Evolutionary conservation across 2,797 vertebrate species (phyloP), one percentile per base, ranked within the genome.

Genomic region (Staurois parvus): DNA sequence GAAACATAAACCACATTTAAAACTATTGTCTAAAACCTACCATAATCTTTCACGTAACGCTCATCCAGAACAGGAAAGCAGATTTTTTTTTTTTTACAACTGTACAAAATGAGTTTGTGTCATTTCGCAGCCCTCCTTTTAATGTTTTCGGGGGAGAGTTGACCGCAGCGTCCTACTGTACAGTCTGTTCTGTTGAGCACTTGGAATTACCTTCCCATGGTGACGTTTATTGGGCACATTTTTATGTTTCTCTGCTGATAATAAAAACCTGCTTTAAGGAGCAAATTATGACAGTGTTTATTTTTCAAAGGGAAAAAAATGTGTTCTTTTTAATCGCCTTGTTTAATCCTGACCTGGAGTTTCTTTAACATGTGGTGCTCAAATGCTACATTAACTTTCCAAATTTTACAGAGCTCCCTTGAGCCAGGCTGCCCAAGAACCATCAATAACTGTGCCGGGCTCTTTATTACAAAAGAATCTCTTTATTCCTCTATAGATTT

Each of bases 351-450:
- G 69, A 72, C 79, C 79, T 73, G 84, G 29, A 72, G 72, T 48
- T 79, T 72, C 45, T 42, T 81, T 70, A 56, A 62, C 79, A 85
- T 81, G 84, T 76, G 78, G 84, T 62, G 66, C 37, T 81, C 79
- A 72, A 85, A 81, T 81, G 66, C 78, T 76, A 70, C 84, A 81
- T 81, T 81, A 85, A 70, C 84, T 76, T 81, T 76, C 29, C 66
- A 81, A 79, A 52, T 42, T 76, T 66, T 72, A 15, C 66, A 70
- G 66, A 34, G 32, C 52, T 81, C 84, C 72, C 78, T 1, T 69
- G 84, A 76, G 84, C n/a, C 42, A 29, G 7, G 13, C 72, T 70
- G 79, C 64, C 52, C 79, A 19, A 70, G 30, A 69, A 72, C 84
- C 72, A 76, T 76, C 70, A 81, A 81, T 70, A 76, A 70, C 72